Evolutionary conservation across 2,797 vertebrate species (phyloP).

Genomic region (Squalus acanthias): DNA sequence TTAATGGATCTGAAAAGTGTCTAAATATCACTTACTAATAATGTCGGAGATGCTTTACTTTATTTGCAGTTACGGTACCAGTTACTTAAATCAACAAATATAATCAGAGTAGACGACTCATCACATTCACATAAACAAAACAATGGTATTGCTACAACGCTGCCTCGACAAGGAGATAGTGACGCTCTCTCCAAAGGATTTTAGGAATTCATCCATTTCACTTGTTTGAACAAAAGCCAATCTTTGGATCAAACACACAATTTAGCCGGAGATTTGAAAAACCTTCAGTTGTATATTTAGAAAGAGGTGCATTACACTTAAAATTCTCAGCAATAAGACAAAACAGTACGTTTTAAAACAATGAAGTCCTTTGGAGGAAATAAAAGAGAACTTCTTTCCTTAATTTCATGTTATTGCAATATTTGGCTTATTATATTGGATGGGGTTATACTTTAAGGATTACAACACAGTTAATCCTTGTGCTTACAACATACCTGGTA

Average conservation of each 20-base stretch:
- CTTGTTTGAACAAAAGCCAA: not conserved
- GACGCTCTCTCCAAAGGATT: not conserved
- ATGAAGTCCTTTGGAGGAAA: not conserved
- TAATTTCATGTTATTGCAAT: constrained; percentile 16
- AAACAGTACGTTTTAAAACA: not conserved
- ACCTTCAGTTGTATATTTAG: not conserved
- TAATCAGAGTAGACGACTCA: not conserved
- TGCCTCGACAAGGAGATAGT: not conserved
- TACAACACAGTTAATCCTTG: not conserved
- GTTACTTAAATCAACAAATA: constrained; percentile 4
- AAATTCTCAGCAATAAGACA: not conserved
- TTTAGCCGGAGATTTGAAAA: not conserved
- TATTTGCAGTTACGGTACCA: not conserved
- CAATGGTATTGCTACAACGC: not conserved
- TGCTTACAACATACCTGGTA: constrained; percentile 66
- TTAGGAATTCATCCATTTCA: not conserved
- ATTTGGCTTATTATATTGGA: not conserved
- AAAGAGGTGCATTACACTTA: not conserved
- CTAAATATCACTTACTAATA: not conserved
- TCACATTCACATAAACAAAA: not conserved
- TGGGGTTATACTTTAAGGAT: not conserved
- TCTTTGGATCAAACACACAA: not conserved
- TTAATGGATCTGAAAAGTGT: not conserved
- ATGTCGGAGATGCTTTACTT: not conserved
- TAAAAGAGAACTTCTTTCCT: not conserved